Base-by-base conservation (phyloP, 23 tunicate species). In the Phallusia fumigata region DNA sequence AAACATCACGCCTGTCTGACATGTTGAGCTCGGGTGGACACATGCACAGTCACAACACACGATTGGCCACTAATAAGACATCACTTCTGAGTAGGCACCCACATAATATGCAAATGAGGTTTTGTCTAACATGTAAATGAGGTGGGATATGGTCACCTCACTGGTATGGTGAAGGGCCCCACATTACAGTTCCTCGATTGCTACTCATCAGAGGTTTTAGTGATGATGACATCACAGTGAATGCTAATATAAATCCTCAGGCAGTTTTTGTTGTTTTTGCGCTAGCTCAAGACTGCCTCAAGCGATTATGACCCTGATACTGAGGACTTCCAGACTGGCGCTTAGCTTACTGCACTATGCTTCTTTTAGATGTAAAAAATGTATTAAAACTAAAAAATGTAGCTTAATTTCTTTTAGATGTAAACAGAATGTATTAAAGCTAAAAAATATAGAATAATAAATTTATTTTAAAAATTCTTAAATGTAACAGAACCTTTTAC, bases 91-190 rank as follows among this genome's bases (percentile, higher is more conserved):
- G 69, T 24, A 58, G 69, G 69, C 69, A 58, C 26, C 69, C 26
- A 58, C 13, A 21, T 58, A 58, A 58, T 24, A 58, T 58, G 69
- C 69, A 58, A 58, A 58, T 58, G 69, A 58, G 69, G 69, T 22
- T 58, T 1, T 58, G 28, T 21, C 69, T 58, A 58, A 58, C 28
- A 58, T 58, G 69, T 58, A 58, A 58, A 58, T 58, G 69, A 58
- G 69, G 16, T 58, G 69, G 69, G 69, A 58, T 58, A 58, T 58
- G 69, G 28, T 58, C 69, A 58, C 69, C 69, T 58, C 69, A 58
- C 69, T 58, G 69, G 69, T 58, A 58, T 58, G 69, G 69, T 58
- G 69, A 58, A 58, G 69, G 69, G 69, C 69, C n/a, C 10, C 69
- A 58, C 16, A 58, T 13, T 58, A 58, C 28, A 22, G 69, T 24